Evolutionary conservation across 2,888 invertebrate genomes (phyloP).

Genomic region (Petrolisthes cinctipes): DNA sequence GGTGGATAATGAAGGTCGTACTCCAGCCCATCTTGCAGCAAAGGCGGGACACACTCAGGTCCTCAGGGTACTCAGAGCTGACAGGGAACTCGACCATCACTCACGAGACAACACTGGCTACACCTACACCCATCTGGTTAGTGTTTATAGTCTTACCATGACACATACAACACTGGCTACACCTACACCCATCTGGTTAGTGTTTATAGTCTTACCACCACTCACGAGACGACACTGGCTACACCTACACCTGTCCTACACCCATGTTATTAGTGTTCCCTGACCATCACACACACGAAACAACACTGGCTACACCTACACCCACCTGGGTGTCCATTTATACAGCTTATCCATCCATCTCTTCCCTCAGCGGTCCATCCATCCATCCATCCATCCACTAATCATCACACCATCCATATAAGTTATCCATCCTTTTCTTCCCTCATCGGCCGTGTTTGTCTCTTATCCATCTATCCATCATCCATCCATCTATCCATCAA

Average conservation of each 20-base stretch:
- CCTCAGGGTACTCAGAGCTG: slow-evolving; percentile 35
- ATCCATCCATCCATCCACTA: too few species aligned
- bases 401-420: too few species aligned
- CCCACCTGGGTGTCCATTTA: slow-evolving; percentile 12
- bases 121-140: slow-evolving; percentile 43
- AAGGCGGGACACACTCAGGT: slow-evolving; percentile 42
- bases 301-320: slow-evolving; percentile 30
- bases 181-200: slow-evolving; percentile 41
- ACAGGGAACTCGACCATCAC: slow-evolving; percentile 28
- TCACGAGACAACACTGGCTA: slow-evolving; percentile 21
- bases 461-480: too few species aligned
- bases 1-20: slow-evolving; percentile 34
- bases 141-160: neutral
- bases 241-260: neutral
- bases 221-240: too few species aligned
- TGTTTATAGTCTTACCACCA: neutral
- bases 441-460: too few species aligned
- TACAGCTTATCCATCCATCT: too few species aligned
- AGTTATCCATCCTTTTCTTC: too few species aligned
- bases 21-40: slow-evolving; percentile 49
- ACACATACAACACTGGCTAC: too few species aligned
- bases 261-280: too few species aligned
- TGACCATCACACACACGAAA: slow-evolving; percentile 31
- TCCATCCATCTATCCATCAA: neutral
- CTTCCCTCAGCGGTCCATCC: too few species aligned